Percentiles rank a stretch among this genome's conserved stretches.
Conservation (phyloP, 1,140 invertebrate species). For the Branchinecta lindahli region DNA sequence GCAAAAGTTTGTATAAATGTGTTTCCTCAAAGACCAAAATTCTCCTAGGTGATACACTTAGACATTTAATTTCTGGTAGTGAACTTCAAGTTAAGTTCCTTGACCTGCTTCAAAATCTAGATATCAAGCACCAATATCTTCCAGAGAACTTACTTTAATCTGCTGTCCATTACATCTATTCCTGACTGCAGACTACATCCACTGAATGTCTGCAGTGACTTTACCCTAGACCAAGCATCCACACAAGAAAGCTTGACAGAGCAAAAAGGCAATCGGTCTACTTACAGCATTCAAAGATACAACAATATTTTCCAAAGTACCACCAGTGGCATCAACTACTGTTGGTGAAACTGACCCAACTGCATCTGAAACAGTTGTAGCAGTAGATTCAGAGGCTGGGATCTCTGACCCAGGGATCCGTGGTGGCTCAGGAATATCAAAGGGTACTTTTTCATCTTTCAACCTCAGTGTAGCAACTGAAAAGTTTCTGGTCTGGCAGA, state of each 20-base stretch:
- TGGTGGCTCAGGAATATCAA: no score
- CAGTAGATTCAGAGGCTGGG: no score
- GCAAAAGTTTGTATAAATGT: no score
- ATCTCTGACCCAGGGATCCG: no score
- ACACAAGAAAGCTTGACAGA: background rate
- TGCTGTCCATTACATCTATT: background rate
- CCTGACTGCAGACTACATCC: background rate
- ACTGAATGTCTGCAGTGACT: background rate
- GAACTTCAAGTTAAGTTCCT: no score
- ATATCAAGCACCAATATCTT: background rate
- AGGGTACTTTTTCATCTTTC: no score
- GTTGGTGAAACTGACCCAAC: background rate
- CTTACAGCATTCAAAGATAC: background rate
- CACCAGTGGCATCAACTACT: background rate
- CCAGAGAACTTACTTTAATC: background rate
- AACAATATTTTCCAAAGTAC: background rate
- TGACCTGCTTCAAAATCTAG: background rate
- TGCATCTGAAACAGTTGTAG: background rate
- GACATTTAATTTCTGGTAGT: no score
- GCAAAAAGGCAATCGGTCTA: background rate
- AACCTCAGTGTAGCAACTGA: no score
- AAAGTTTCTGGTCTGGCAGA: no score
- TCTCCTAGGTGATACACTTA: no score
- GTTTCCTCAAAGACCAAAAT: no score
- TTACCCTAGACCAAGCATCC: background rate